phyloP scores from a whole-genome alignment of 2,797 vertebrate species.

The Pangasius larnaudii region DNA sequence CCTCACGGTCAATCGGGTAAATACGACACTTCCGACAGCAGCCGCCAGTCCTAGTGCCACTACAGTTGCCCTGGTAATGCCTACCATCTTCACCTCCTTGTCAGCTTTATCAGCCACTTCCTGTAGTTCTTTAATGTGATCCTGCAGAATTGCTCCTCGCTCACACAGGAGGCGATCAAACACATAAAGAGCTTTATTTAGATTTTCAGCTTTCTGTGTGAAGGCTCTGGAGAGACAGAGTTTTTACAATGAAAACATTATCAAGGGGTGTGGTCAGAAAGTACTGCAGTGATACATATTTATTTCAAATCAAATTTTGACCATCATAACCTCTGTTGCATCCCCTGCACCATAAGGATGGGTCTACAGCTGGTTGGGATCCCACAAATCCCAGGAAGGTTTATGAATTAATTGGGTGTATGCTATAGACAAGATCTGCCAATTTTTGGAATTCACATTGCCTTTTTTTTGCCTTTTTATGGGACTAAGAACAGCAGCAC shows the following conservation, averaged over 20 bases:
- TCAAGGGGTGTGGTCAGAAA: not conserved
- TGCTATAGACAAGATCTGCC: not conserved
- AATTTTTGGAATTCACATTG: not conserved
- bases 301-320: not conserved
- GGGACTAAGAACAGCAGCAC: not conserved
- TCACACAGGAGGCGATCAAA: conserved; percentile 6
- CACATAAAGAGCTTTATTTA: conserved; percentile 1
- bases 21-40: conserved; percentile 57
- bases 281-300: not conserved
- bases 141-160: not conserved
- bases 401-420: not conserved
- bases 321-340: not conserved
- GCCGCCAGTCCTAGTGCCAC: conserved; percentile 51
- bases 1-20: conserved; percentile 55
- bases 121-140: not conserved
- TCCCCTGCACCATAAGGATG: not conserved
- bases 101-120: not conserved
- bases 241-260: not conserved
- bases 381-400: not conserved
- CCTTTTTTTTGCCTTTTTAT: not conserved
- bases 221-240: not conserved
- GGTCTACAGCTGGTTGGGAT: not conserved
- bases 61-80: conserved; percentile 59
- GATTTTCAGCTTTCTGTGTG: not conserved
- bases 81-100: conserved; percentile 57